Base-by-base conservation (phyloP, 2,797 vertebrate genomes). In the Benthosema pterotum region DNA sequence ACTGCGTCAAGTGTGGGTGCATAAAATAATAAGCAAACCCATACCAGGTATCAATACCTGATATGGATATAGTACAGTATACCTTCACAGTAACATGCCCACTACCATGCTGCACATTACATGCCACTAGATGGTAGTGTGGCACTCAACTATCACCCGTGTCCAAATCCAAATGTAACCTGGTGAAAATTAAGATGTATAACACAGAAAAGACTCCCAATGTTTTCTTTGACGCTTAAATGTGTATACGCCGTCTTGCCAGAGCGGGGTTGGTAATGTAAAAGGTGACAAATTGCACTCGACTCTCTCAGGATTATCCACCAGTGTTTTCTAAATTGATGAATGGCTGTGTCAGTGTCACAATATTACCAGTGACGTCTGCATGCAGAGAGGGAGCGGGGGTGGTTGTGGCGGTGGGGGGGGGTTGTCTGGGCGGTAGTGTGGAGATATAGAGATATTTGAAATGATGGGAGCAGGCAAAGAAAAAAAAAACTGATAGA, bases 311-410 rank as follows among this genome's bases (percentile, higher is more conserved):
- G 63, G 43, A 60, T 63, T 17, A 54, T 47, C 50, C 47, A 65
- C 43, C 62, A 13, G 65, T 61, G 74, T 65, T 63, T 62, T 69
- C 77, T 60, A 48, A 63, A 51, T 45, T 85, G 79, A 85, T 79
- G 69, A 80, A 88, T 74, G 73, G 47, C 65, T 7, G 18, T 77
- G 77, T 79, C 77, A 71, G 18, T 63, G 60, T 57, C 70, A 60
- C 82, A 83, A 55, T 69, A 73, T 75, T 75, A 69, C 63, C 76
- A 66, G 61, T 74, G 71, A 74, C 65, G 58, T 70, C 64, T 54
- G 54, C 45, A 32, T 62, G 67, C 65, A 45, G 52, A 22, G 22
- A 22, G 22, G 4, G 22, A 22, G 22, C 2, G 22, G 22, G 22
- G 22, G 22, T 2, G 22, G 22, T n/a, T n/a, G n/a, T n/a, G n/a